Evolutionary conservation across 2,113 vertebrate genomes (phyloP).

Genomic region (Rynchops niger): DNA sequence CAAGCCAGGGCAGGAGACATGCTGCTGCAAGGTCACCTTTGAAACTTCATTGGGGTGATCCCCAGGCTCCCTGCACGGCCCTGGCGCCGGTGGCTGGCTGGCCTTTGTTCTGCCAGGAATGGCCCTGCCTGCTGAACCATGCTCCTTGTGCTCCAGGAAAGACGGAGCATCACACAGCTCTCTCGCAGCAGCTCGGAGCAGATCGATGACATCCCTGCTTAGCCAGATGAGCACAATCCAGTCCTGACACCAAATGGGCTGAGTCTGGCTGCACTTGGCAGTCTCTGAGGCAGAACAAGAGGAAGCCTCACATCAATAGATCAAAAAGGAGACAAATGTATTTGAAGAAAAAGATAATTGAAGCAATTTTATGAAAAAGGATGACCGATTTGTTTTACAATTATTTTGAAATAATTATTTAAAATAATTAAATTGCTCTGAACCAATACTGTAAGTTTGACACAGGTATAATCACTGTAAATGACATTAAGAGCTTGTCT

Average conservation of each 20-base stretch:
- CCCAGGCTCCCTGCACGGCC: not conserved
- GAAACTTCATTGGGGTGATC: not conserved
- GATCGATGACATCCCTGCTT: not conserved
- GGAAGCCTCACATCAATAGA: not conserved
- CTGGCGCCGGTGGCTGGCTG: not conserved
- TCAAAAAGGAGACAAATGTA: not conserved
- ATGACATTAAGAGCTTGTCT: slow-evolving; percentile 51
- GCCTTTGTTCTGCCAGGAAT: not conserved
- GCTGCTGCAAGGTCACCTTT: not conserved
- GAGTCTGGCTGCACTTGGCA: not conserved
- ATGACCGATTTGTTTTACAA: not conserved
- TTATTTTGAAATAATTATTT: not conserved
- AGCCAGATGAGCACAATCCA: not conserved
- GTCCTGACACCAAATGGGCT: accelerated
- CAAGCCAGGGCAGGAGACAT: not conserved
- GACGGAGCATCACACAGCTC: not conserved
- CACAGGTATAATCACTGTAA: slow-evolving; percentile 22
- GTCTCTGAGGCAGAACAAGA: not conserved
- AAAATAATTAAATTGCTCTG: not conserved
- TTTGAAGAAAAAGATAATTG: not conserved
- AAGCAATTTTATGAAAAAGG: not conserved
- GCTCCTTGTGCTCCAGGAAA: not conserved
- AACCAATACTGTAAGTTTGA: slow-evolving; percentile 5
- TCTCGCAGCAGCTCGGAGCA: not conserved
- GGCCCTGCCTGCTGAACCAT: not conserved